A percentile compares a stretch with the other conserved stretches of the same genome.
These are phyloP conservation scores for Semnopithecus entellus DNA, from an alignment of 2,113 vertebrate genomes.

Conservation along the genomic window DNA sequence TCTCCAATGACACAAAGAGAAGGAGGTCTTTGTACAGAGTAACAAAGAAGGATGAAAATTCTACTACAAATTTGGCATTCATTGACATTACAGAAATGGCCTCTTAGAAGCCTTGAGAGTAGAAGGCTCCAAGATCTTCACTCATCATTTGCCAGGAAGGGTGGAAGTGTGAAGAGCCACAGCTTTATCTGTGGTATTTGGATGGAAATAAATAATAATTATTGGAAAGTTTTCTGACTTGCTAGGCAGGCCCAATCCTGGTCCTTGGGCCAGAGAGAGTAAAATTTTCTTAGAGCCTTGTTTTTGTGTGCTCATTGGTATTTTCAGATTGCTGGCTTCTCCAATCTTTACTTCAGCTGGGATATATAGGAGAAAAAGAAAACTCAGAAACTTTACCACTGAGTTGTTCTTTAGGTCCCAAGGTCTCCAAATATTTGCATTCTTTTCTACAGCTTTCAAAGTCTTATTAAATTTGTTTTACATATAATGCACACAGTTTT, in stretches of 20 bases:
- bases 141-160: neutral
- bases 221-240: neutral
- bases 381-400: too few relatives aligned
- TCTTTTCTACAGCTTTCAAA: neutral
- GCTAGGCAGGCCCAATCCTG: neutral
- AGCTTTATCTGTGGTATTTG: neutral
- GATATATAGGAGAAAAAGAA: neutral
- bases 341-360: accelerated
- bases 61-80: neutral
- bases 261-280: accelerated
- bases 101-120: neutral
- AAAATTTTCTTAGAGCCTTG: neutral
- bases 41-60: neutral
- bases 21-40: too few relatives aligned
- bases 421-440: neutral
- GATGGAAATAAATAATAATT: neutral
- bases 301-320: neutral
- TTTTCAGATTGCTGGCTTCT: neutral
- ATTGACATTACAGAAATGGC: neutral
- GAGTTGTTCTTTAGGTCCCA: neutral
- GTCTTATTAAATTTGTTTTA: neutral
- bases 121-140: neutral
- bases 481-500: neutral
- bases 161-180: accelerated
- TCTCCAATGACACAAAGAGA: neutral